A percentile compares a stretch with the other conserved stretches of the same genome.
Evolutionary conservation across 2,113 vertebrate species (phyloP).

Genomic region (Sula dactylatra): DNA sequence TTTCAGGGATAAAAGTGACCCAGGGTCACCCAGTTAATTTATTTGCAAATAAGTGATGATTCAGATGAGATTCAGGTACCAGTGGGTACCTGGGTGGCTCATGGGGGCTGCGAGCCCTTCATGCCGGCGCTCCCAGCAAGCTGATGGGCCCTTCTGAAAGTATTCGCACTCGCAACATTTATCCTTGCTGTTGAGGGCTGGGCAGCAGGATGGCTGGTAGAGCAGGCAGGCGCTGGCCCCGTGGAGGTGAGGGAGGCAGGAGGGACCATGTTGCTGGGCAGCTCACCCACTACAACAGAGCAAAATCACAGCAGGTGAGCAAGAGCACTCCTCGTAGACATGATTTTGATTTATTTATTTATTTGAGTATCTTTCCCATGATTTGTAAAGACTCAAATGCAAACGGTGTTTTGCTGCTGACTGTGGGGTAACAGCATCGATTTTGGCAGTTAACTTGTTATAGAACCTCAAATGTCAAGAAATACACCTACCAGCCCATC

Average conservation of each 20-base stretch:
- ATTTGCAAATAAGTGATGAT: not conserved
- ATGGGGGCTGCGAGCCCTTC: not conserved
- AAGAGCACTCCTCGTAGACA: accelerated
- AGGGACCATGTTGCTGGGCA: accelerated
- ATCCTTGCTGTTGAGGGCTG: accelerated
- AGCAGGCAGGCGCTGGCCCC: not conserved
- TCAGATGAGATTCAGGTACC: not conserved
- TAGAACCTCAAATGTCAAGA: not conserved
- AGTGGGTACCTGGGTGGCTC: not conserved
- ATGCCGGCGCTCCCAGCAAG: accelerated
- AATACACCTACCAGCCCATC: not conserved
- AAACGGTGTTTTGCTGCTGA: not conserved
- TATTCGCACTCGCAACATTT: accelerated
- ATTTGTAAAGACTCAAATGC: not conserved
- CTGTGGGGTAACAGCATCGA: not conserved
- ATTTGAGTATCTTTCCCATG: not conserved
- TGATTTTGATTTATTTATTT: not conserved
- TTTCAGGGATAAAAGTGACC: not conserved
- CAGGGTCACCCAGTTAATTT: not conserved
- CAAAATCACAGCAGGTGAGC: not conserved
- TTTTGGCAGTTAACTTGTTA: not conserved
- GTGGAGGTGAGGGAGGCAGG: not conserved
- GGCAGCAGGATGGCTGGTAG: too few relatives aligned
- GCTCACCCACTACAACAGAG: not conserved
- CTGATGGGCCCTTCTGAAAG: too few relatives aligned